These are phyloP conservation scores for Melinopterus prodromus DNA, from an alignment of 2,888 invertebrate genomes.

Conservation along the genomic window DNA sequence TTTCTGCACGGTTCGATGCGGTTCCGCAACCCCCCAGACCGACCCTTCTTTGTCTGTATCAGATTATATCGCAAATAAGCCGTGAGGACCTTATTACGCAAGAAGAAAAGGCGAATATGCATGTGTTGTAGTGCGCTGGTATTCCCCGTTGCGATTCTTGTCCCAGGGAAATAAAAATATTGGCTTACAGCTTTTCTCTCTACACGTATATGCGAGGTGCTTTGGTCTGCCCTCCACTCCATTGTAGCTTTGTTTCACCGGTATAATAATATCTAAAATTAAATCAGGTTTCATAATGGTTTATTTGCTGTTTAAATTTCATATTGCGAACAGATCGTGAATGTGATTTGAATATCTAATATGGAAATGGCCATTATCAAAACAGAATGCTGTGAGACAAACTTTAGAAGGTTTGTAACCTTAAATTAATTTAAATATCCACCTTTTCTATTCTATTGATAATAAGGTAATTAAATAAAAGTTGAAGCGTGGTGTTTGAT, in stretches of 20 bases:
- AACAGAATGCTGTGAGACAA: no score
- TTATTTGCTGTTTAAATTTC: background rate
- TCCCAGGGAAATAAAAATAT: background rate
- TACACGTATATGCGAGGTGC: background rate
- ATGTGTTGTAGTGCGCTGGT: background rate
- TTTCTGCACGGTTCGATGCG: conserved; percentile 33
- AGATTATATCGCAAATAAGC: conserved; percentile 13
- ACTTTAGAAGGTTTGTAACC: no score
- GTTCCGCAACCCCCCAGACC: conserved; percentile 8
- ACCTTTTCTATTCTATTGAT: no score
- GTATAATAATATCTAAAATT: conserved; percentile 16
- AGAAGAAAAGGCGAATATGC: conserved; percentile 13
- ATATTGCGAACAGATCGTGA: background rate
- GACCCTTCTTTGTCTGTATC: conserved; percentile 5
- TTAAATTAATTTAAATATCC: no score
- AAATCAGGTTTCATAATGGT: background rate
- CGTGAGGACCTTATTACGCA: conserved; percentile 13
- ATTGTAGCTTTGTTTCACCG: background rate
- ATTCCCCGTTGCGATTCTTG: background rate
- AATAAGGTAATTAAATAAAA: no score
- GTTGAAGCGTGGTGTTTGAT: no score
- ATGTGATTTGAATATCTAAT: background rate
- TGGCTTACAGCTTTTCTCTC: background rate
- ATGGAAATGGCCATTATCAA: no score
- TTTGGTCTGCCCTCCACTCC: background rate